Percentiles rank a stretch among this genome's conserved stretches.
Evolutionary conservation across 2,797 vertebrate species (phyloP).

Genomic region (Petrocephalus sullivani): DNA sequence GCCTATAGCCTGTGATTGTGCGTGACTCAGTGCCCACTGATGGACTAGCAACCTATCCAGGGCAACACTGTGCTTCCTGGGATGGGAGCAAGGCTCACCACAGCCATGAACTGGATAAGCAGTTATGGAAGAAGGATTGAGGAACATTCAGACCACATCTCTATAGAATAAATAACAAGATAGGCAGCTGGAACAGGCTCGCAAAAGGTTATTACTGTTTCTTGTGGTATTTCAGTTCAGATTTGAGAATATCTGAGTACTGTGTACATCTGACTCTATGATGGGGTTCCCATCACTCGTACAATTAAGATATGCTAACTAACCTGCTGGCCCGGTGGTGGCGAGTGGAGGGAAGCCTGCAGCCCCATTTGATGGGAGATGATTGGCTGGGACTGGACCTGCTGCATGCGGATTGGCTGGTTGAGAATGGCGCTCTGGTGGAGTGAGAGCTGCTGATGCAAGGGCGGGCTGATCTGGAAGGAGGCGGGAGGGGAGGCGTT

Average conservation of each 20-base stretch:
- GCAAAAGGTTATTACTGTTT: background rate
- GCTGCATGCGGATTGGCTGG: constrained; percentile 93
- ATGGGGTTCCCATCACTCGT: background rate
- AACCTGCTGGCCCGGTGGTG: constrained; percentile 92
- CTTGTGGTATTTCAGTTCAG: background rate
- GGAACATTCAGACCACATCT: background rate
- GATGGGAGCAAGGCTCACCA: background rate
- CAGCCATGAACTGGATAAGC: background rate
- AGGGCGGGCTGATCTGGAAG: constrained; percentile 90
- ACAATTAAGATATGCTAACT: constrained; percentile 31
- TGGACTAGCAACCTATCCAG: background rate
- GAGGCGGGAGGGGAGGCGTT: constrained; percentile 86
- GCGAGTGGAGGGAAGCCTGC: constrained; percentile 86
- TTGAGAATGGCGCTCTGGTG: constrained; percentile 88
- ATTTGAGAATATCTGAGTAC: background rate
- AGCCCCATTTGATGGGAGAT: constrained; percentile 94
- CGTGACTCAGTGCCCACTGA: background rate
- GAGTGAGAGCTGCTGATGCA: constrained; percentile 92
- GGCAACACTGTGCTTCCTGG: background rate
- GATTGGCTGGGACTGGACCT: constrained; percentile 88
- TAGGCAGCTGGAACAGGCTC: background rate
- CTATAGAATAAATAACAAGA: background rate
- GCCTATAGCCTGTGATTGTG: background rate
- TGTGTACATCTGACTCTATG: background rate
- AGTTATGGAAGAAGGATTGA: background rate